Conservation (phyloP, 1,140 invertebrate species). For the silkworm (Bombyx mori) region DNA sequence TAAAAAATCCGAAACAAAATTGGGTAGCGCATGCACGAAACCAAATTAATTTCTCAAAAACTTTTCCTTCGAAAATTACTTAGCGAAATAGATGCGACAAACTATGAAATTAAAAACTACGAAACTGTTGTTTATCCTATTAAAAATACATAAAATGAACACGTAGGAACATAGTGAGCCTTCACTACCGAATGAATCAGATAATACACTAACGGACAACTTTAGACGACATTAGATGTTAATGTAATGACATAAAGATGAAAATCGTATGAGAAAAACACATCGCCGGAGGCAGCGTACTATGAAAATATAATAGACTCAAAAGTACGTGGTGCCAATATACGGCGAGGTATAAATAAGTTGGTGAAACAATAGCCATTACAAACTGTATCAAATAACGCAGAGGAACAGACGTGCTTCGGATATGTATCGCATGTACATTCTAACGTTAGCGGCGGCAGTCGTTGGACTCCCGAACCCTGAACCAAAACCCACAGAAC, state of each 20-base stretch:
- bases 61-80: too few relatives aligned
- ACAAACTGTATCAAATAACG: constrained; percentile 49
- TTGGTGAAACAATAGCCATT: constrained; percentile 40
- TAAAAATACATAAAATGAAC: constrained; percentile 18
- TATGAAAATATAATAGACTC: constrained; percentile 67
- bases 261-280: constrained; percentile 4
- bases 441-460: constrained; percentile 25
- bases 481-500: constrained; percentile 28
- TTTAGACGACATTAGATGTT: constrained; percentile 22
- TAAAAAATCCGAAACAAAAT: too few relatives aligned
- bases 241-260: constrained; percentile 9
- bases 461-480: constrained; percentile 39
- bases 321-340: constrained; percentile 47
- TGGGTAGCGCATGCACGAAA: too few relatives aligned
- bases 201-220: constrained; percentile 34
- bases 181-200: constrained; percentile 42
- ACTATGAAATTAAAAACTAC: neutral
- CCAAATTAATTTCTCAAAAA: too few relatives aligned
- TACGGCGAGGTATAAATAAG: constrained; percentile 63
- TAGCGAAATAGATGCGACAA: too few relatives aligned
- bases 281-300: constrained; percentile 54
- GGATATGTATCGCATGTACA: constrained; percentile 39
- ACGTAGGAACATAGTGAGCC: constrained; percentile 24
- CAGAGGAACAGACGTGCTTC: constrained; percentile 38
- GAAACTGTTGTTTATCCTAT: constrained; percentile 8